A percentile compares a stretch with the other conserved stretches of the same genome.
Conservation (phyloP, 2,113 vertebrate species). For the Nyctereutes procyonoides region DNA sequence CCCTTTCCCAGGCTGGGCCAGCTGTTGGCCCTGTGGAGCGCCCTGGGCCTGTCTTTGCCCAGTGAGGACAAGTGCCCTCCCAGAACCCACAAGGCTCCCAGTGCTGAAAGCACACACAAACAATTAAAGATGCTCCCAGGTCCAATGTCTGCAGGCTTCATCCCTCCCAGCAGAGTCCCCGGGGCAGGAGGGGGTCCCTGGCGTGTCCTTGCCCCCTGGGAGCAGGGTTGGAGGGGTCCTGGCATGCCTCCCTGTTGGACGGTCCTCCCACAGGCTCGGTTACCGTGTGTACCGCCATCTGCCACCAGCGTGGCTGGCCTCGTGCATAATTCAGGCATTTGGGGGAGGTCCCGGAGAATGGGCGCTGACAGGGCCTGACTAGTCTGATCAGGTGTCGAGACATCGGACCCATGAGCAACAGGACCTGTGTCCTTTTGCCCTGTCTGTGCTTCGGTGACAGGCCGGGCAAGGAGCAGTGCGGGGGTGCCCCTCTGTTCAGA, state of each 20-base stretch:
- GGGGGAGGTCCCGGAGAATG: neutral
- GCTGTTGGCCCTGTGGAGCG: accelerated
- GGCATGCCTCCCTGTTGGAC: neutral
- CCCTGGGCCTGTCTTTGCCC: neutral
- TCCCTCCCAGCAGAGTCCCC: neutral
- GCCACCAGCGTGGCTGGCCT: neutral
- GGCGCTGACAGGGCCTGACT: accelerated
- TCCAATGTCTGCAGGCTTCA: neutral
- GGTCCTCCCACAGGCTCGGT: neutral
- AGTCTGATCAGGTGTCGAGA: slow-evolving; percentile 15
- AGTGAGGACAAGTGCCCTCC: accelerated
- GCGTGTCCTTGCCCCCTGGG: neutral
- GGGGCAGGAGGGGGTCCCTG: neutral
- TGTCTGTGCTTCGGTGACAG: neutral
- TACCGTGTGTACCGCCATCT: neutral
- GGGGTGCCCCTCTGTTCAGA: neutral
- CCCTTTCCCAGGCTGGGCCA: neutral
- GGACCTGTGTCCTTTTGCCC: slow-evolving; percentile 38
- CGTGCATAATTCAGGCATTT: slow-evolving; percentile 74
- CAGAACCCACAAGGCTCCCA: accelerated
- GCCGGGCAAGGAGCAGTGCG: accelerated
- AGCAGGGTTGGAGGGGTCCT: neutral
- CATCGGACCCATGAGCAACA: neutral
- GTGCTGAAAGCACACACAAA: neutral
- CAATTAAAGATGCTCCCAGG: neutral